phyloP scores from a whole-genome alignment of 2,888 invertebrate genomes.

The Sericinus montela region DNA sequence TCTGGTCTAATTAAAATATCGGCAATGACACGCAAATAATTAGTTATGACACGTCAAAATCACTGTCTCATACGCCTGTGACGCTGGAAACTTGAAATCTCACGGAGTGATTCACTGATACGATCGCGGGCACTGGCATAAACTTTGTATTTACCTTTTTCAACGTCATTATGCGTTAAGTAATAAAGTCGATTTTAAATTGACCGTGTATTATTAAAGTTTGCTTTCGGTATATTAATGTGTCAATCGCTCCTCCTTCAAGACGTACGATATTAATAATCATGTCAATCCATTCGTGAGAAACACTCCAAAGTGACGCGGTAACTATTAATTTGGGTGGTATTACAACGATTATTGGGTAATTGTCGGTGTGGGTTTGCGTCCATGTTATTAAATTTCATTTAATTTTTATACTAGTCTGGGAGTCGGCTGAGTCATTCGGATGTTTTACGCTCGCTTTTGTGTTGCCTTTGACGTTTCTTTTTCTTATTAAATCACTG shows the following conservation, averaged over 20 bases:
- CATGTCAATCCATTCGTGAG: constrained; percentile 72
- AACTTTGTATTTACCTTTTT: constrained; percentile 26
- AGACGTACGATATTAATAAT: constrained; percentile 62
- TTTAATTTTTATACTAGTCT: constrained; percentile 56
- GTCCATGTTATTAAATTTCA: constrained; percentile 61
- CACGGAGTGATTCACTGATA: constrained; percentile 52
- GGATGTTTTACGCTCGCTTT: constrained; percentile 22
- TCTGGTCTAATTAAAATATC: constrained; percentile 26
- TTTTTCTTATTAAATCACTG: constrained; percentile 7
- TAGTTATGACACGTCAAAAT: constrained; percentile 60
- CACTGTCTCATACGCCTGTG: constrained; percentile 62
- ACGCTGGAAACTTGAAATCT: constrained; percentile 47
- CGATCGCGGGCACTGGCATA: constrained; percentile 42
- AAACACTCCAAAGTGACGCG: constrained; percentile 59
- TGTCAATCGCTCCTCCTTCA: constrained; percentile 70
- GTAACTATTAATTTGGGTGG: constrained; percentile 65
- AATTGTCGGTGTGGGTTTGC: constrained; percentile 63
- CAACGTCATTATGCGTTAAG: constrained; percentile 17
- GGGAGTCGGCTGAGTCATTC: constrained; percentile 61
- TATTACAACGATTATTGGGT: constrained; percentile 65
- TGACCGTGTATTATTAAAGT: constrained; percentile 17
- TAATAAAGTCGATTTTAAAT: constrained; percentile 28
- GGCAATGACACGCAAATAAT: constrained; percentile 66
- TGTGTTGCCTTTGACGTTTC: constrained; percentile 10
- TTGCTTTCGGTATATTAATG: constrained; percentile 56